phyloP scores from a whole-genome alignment of 2,888 invertebrate genomes.

The Scaptomyza reducta region DNA sequence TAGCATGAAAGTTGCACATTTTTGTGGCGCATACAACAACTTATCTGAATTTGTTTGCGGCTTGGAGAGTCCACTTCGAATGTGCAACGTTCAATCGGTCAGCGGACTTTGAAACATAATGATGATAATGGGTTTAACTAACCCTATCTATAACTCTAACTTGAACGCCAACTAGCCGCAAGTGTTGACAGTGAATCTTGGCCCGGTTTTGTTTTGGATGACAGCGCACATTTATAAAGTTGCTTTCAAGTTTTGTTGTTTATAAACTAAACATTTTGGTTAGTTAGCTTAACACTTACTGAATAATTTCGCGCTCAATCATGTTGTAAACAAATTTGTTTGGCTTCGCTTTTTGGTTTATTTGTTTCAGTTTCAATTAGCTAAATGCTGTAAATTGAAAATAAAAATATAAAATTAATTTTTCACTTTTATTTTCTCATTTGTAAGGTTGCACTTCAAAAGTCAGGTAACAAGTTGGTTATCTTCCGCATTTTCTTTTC shows the following conservation, averaged over 20 bases:
- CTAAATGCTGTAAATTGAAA: conserved; percentile 31
- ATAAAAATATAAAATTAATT: too few species aligned
- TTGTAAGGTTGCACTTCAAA: background rate
- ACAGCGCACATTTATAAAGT: conserved; percentile 3
- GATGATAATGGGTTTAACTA: conserved; percentile 43
- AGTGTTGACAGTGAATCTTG: conserved; percentile 68
- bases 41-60: conserved; percentile 61
- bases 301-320: conserved; percentile 78
- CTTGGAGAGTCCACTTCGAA: conserved; percentile 25
- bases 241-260: background rate
- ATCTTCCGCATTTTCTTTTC: conserved; percentile 51
- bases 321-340: conserved; percentile 41
- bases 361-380: background rate
- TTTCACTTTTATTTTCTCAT: conserved; percentile 10
- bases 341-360: background rate
- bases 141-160: background rate
- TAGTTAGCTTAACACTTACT: conserved; percentile 64
- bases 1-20: conserved; percentile 6
- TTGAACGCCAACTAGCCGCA: conserved; percentile 15
- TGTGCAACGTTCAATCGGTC: conserved; percentile 55
- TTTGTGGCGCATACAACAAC: conserved; percentile 38
- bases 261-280: background rate
- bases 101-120: conserved; percentile 65
- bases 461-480: conserved; percentile 21
- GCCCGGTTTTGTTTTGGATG: conserved; percentile 48